phyloP scores from a whole-genome alignment of 2,113 vertebrate genomes.

The Marmota monax region DNA sequence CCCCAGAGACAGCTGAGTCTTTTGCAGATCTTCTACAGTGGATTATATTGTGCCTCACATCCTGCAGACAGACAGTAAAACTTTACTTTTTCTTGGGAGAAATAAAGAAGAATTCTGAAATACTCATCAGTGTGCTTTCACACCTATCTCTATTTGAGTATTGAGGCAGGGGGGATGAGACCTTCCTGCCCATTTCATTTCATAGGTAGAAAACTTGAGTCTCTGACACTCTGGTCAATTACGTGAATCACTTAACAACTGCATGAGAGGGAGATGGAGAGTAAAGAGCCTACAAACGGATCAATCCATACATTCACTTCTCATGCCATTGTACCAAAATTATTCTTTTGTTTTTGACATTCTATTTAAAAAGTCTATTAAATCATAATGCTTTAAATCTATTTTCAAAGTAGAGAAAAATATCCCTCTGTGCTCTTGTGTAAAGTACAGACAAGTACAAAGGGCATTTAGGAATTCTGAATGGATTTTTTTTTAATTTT shows the following conservation, averaged over 20 bases:
- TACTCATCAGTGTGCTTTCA: not conserved
- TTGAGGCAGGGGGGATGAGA: not conserved
- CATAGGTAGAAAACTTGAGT: constrained; percentile 22
- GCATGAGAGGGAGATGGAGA: constrained; percentile 31
- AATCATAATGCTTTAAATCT: constrained; percentile 27
- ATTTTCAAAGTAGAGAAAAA: constrained; percentile 67
- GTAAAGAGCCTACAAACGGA: constrained; percentile 68
- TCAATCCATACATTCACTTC: constrained; percentile 62
- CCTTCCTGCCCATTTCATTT: not conserved
- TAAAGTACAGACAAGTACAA: constrained; percentile 58
- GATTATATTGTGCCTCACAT: not conserved
- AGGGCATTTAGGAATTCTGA: constrained; percentile 20
- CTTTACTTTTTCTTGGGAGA: not conserved
- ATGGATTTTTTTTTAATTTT: not conserved
- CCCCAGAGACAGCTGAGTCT: not conserved
- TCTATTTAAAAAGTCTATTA: constrained; percentile 78
- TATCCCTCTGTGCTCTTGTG: constrained; percentile 57
- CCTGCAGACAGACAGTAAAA: not conserved
- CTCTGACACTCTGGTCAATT: constrained; percentile 51
- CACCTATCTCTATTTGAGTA: not conserved
- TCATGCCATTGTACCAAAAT: constrained; percentile 70
- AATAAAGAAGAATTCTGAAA: not conserved
- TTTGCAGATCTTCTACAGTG: not conserved
- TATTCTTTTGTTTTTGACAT: constrained; percentile 81
- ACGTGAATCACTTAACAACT: constrained; percentile 68